phyloP scores from a whole-genome alignment of 1,140 invertebrate species.

The Drosophila arizonae region DNA sequence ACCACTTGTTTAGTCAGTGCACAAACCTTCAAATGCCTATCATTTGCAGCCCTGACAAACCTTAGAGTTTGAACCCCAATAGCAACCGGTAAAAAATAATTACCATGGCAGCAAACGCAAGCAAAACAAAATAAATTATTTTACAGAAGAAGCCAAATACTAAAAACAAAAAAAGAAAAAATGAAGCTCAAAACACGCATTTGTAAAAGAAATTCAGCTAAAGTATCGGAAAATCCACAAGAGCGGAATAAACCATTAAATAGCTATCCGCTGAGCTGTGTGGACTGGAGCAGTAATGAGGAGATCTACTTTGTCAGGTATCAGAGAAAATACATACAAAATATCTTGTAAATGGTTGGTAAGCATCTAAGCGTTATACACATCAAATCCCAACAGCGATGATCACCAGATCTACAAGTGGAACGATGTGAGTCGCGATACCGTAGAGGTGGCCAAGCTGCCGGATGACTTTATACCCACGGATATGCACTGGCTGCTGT shows the following conservation, averaged over 20 bases:
- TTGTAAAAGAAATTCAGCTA: slow-evolving; percentile 64
- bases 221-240: slow-evolving; percentile 35
- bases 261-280: slow-evolving; percentile 90
- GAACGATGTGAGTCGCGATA: slow-evolving; percentile 91
- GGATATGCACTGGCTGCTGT: slow-evolving; percentile 91
- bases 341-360: too few relatives aligned
- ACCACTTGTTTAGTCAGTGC: slow-evolving; percentile 27
- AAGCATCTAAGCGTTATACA: too few relatives aligned
- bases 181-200: slow-evolving; percentile 76
- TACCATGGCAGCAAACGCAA: background rate
- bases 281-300: slow-evolving; percentile 95
- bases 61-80: too few relatives aligned
- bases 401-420: slow-evolving; percentile 95
- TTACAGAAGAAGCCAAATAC: background rate
- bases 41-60: slow-evolving; percentile 23
- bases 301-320: slow-evolving; percentile 94
- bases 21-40: slow-evolving; percentile 3
- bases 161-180: slow-evolving; percentile 39
- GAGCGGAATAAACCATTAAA: slow-evolving; percentile 84
- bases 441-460: slow-evolving; percentile 89
- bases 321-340: background rate
- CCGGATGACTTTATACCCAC: slow-evolving; percentile 93
- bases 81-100: background rate
- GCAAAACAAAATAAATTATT: slow-evolving; percentile 29
- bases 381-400: slow-evolving; percentile 86